Conservation (phyloP, 2,113 vertebrate species). For the Pica pica region DNA sequence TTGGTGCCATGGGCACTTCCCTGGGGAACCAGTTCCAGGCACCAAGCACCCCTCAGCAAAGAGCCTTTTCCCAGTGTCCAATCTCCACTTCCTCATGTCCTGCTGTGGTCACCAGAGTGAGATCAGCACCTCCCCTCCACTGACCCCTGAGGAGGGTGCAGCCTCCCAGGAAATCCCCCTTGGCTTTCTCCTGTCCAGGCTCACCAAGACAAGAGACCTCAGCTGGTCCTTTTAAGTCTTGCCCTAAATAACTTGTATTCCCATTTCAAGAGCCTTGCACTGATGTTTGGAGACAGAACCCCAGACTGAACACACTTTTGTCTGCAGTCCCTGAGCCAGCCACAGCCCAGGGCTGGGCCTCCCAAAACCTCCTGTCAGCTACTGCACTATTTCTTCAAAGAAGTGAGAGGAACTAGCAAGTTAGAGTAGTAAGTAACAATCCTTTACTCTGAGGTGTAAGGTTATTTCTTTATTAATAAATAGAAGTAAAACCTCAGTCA, state of each 20-base stretch:
- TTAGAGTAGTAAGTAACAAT: background rate
- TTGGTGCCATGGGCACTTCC: background rate
- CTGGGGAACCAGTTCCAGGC: background rate
- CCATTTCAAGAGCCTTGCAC: background rate
- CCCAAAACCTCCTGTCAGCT: background rate
- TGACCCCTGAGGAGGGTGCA: rapidly evolving
- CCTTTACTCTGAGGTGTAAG: background rate
- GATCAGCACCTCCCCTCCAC: background rate
- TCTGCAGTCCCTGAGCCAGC: background rate
- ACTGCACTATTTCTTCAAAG: background rate
- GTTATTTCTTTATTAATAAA: background rate
- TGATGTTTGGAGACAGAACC: background rate
- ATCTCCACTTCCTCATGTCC: rapidly evolving
- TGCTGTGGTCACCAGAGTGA: rapidly evolving
- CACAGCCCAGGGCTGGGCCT: background rate
- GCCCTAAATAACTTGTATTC: background rate
- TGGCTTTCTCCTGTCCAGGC: background rate
- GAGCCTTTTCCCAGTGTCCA: background rate
- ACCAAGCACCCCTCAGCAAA: background rate
- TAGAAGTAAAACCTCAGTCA: background rate
- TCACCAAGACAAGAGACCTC: background rate
- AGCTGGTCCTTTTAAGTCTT: background rate
- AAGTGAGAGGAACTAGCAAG: background rate
- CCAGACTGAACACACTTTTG: background rate
- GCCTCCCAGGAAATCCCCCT: background rate